phyloP scores from a whole-genome alignment of 1,140 invertebrate species.

The Meteorus sp. region DNA sequence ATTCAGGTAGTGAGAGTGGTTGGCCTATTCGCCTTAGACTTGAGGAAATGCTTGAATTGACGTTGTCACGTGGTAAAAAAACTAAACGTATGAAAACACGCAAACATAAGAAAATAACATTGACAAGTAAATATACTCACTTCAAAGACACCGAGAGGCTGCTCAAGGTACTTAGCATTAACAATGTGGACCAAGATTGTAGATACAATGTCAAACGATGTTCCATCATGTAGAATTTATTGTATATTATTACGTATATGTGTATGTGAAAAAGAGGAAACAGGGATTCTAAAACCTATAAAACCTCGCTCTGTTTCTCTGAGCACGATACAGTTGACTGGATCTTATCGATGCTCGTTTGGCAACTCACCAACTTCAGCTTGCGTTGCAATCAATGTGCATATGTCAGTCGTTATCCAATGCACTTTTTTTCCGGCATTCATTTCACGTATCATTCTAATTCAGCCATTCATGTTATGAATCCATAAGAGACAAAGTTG shows the following conservation, averaged over 20 bases:
- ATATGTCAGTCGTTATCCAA: background rate
- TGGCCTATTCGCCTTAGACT: conserved; percentile 50
- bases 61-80: conserved; percentile 43
- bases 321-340: background rate
- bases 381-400: background rate
- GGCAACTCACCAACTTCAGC: background rate
- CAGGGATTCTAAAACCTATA: background rate
- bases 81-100: conserved; percentile 38
- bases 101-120: conserved; percentile 33
- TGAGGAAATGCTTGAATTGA: conserved; percentile 51
- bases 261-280: conserved; percentile 2
- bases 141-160: conserved; percentile 56
- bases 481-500: too few relatives aligned
- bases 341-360: background rate
- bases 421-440: background rate
- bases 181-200: conserved; percentile 57
- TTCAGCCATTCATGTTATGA: background rate
- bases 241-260: too few relatives aligned
- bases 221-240: conserved; percentile 51
- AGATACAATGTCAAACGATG: conserved; percentile 55
- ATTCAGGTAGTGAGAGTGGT: conserved; percentile 35
- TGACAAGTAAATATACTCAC: conserved; percentile 36
- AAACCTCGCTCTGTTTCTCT: background rate
- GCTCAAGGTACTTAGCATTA: conserved; percentile 55
- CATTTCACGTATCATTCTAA: background rate